Conservation (phyloP, 2,113 vertebrate species). For the Rhineura floridana region DNA sequence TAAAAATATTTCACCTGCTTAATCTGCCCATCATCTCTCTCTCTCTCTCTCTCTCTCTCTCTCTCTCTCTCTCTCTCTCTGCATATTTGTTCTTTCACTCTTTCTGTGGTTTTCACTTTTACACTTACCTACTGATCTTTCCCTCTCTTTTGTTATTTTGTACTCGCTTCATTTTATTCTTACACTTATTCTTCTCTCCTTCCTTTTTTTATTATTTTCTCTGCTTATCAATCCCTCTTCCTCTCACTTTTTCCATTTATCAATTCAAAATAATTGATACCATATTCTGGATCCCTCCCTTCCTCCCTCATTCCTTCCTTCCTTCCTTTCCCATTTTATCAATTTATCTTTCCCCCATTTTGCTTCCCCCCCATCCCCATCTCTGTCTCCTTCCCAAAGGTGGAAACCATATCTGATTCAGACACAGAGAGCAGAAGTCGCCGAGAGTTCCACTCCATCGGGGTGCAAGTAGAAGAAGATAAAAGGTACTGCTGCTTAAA, state of each 20-base stretch:
- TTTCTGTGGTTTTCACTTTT: not conserved
- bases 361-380: not conserved
- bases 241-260: not conserved
- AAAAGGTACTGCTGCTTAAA: conserved; percentile 83
- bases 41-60: not conserved
- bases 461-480: conserved; percentile 97
- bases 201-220: not conserved
- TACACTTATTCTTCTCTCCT: not conserved
- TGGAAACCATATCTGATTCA: conserved; percentile 94
- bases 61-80: no score
- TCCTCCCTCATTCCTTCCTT: not conserved
- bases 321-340: not conserved
- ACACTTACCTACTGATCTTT: not conserved
- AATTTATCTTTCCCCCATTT: not conserved
- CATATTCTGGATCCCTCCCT: no score
- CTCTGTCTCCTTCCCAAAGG: conserved; percentile 72
- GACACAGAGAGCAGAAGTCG: conserved; percentile 91
- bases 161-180: not conserved
- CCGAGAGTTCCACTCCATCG: conserved; percentile 95
- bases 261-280: not conserved
- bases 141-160: not conserved
- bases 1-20: no score
- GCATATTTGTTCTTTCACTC: not conserved
- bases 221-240: not conserved
- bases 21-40: not conserved